phyloP scores from a whole-genome alignment of 2,113 vertebrate species.

The Ahaetulla prasina region DNA sequence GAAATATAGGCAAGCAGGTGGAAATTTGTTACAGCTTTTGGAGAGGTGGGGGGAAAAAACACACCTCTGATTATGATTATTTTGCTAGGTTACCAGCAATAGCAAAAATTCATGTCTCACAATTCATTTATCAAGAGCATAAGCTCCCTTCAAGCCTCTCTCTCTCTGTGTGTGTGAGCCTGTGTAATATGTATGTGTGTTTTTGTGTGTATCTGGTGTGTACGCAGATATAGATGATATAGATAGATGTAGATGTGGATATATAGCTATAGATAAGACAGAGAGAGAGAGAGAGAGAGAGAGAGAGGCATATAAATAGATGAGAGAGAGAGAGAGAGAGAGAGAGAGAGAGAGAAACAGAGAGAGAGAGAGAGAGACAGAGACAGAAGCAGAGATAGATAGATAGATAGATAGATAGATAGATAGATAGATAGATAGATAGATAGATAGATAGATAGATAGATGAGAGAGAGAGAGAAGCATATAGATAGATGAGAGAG shows the following conservation, averaged over 20 bases:
- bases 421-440: no score
- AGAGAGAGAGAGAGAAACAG: no score
- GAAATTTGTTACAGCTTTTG: conserved; percentile 22
- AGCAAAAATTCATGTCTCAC: not conserved
- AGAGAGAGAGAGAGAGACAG: no score
- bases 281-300: no score
- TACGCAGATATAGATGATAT: not conserved
- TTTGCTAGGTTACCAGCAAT: not conserved
- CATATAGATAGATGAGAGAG: no score
- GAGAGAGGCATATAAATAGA: no score
- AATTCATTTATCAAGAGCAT: conserved; percentile 1
- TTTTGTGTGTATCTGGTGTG: not conserved
- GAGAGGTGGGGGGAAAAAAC: not conserved
- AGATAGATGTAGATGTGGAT: not conserved
- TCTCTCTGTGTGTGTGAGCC: not conserved
- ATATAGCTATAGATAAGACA: no score
- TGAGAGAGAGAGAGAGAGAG: no score
- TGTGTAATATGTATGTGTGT: not conserved
- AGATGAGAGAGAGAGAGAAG: no score
- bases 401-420: no score
- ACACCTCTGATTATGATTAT: conserved; percentile 6
- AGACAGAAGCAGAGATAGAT: no score
- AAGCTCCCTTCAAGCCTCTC: not conserved
- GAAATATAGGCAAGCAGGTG: not conserved
- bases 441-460: no score